phyloP scores from a whole-genome alignment of 1,140 invertebrate genomes.

The Helicoverpa zea region DNA sequence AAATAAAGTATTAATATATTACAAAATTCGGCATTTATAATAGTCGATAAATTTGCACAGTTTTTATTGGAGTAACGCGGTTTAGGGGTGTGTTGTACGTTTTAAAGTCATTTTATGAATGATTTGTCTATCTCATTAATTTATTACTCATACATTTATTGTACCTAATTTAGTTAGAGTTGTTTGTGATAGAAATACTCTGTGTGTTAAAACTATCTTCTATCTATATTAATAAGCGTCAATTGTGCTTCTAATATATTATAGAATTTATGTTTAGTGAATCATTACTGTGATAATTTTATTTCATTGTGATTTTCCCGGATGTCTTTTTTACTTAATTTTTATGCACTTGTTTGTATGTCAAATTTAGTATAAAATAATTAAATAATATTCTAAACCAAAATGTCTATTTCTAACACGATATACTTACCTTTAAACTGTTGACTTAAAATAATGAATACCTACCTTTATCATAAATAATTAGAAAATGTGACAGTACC shows the following conservation, averaged over 20 bases:
- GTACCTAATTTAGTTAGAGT: neutral
- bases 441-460: constrained; percentile 33
- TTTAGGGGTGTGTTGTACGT: constrained; percentile 18
- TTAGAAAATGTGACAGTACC: neutral
- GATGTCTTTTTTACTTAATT: constrained; percentile 23
- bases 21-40: neutral
- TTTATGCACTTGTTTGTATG: constrained; percentile 16
- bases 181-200: constrained; percentile 39
- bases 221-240: constrained; percentile 28
- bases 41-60: neutral
- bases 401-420: constrained; percentile 34
- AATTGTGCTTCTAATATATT: constrained; percentile 39
- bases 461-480: constrained; percentile 18
- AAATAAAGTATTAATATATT: neutral
- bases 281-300: constrained; percentile 51
- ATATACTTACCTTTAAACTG: constrained; percentile 20
- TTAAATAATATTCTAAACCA: constrained; percentile 31
- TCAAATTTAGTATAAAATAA: constrained; percentile 18
- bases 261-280: constrained; percentile 41
- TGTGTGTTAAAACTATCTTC: neutral
- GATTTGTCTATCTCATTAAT: constrained; percentile 23
- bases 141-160: constrained; percentile 16
- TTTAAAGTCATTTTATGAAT: constrained; percentile 35
- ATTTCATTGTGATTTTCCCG: constrained; percentile 44
- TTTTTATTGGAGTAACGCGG: neutral